Conservation (phyloP, 2,888 invertebrate species). For the Stenchaetothrips biformis region DNA sequence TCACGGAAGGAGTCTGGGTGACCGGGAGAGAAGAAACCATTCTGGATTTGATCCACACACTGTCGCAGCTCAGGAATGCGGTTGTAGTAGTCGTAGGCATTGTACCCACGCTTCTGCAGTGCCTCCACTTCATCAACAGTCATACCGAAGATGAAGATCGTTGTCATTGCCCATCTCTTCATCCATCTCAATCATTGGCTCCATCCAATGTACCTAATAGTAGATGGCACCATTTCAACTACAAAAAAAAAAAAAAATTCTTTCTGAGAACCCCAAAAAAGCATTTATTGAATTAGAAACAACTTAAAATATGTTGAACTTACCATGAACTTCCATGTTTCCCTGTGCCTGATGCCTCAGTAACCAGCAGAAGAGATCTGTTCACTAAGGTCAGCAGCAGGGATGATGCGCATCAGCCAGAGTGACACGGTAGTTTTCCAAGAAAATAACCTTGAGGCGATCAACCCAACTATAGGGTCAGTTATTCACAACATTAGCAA, state of each 20-base stretch:
- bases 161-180: conserved; percentile 97
- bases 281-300: not conserved
- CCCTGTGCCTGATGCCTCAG: conserved; percentile 99
- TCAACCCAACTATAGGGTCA: conserved; percentile 99
- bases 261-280: not conserved
- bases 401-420: conserved; percentile 98
- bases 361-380: conserved; percentile 99
- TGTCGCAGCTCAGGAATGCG: conserved; percentile 84
- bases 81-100: conserved; percentile 90
- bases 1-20: conserved; percentile 87
- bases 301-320: conserved; percentile 33
- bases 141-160: conserved; percentile 97
- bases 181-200: conserved; percentile 98
- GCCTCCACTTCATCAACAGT: conserved; percentile 69
- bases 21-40: conserved; percentile 92
- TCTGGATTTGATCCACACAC: conserved; percentile 93
- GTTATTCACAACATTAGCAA: conserved; percentile 91
- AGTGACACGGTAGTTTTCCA: conserved; percentile 98
- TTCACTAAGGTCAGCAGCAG: conserved; percentile 96
- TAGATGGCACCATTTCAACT: conserved; percentile 94
- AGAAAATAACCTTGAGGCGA: conserved; percentile 86
- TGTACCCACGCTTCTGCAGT: conserved; percentile 72
- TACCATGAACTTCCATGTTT: conserved; percentile 99
- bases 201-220: conserved; percentile 99
- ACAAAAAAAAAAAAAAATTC: conserved; percentile 36